These are phyloP conservation scores for Clostera curtula DNA, from an alignment of 2,888 invertebrate species.

Conservation along the genomic window DNA sequence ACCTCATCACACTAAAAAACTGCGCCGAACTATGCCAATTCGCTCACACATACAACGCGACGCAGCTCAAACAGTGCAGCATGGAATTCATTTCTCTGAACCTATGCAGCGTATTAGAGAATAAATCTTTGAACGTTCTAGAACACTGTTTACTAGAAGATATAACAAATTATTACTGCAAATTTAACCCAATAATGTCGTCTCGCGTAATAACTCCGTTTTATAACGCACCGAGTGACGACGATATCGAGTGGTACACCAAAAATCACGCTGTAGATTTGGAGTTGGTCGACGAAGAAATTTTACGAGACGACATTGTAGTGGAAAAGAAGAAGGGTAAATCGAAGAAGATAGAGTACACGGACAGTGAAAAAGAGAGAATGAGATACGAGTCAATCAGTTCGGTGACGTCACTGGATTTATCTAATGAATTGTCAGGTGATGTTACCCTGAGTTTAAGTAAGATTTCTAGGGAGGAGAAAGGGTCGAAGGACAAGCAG, in stretches of 20 bases:
- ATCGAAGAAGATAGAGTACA: conserved; percentile 63
- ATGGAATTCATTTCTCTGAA: conserved; percentile 87
- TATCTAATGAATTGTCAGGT: conserved; percentile 49
- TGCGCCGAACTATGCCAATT: conserved; percentile 85
- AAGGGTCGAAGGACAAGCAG: conserved; percentile 33
- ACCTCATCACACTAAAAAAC: conserved; percentile 82
- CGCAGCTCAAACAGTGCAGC: conserved; percentile 80
- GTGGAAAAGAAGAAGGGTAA: conserved; percentile 59
- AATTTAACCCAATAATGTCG: conserved; percentile 75
- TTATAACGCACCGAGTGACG: conserved; percentile 77
- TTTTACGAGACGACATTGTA: conserved; percentile 56
- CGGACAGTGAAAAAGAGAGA: conserved; percentile 56
- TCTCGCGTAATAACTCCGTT: conserved; percentile 82
- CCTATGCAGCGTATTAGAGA: conserved; percentile 81
- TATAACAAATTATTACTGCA: conserved; percentile 79
- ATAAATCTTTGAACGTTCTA: conserved; percentile 77
- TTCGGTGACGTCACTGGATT: conserved; percentile 56
- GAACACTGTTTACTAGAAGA: conserved; percentile 77
- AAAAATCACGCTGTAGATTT: conserved; percentile 59
- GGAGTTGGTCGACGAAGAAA: conserved; percentile 64
- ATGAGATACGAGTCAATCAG: conserved; percentile 60
- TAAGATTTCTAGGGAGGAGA: conserved; percentile 48
- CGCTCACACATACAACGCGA: conserved; percentile 84
- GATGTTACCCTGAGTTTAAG: conserved; percentile 58
- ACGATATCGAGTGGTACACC: conserved; percentile 58